A percentile compares a stretch with the other conserved stretches of the same genome.
Conservation (phyloP, 2,888 invertebrate species). For the Epistrophe grossulariae region DNA sequence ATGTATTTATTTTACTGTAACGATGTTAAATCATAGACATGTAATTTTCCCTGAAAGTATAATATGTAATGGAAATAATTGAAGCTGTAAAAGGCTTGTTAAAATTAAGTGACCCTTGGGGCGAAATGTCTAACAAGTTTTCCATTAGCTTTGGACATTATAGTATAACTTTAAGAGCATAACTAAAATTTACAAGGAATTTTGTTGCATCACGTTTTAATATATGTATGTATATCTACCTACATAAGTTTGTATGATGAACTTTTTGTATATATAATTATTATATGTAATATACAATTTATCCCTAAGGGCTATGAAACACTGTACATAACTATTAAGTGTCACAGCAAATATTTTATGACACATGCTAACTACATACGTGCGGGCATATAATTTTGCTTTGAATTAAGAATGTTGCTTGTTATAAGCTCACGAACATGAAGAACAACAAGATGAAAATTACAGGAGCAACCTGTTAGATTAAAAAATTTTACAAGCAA, state of each 20-base stretch:
- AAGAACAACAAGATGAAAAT: not conserved
- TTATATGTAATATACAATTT: not conserved
- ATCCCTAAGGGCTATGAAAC: not conserved
- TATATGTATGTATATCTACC: too few species aligned
- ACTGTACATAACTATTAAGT: not conserved
- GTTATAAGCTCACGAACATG: not conserved
- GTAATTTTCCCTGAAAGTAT: not conserved
- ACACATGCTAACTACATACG: not conserved
- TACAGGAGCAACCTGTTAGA: not conserved
- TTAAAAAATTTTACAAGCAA: not conserved
- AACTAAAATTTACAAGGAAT: not conserved
- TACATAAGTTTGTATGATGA: not conserved
- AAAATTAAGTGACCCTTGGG: not conserved
- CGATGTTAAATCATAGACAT: not conserved
- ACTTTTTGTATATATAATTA: not conserved
- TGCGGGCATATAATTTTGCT: not conserved
- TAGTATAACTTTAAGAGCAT: not conserved
- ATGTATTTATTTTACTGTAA: not conserved
- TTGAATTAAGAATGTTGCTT: not conserved
- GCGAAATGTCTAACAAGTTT: not conserved
- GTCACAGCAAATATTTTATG: not conserved
- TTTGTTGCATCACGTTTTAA: not conserved
- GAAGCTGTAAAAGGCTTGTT: not conserved
- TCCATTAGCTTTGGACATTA: not conserved
- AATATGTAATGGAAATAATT: not conserved